Conservation (phyloP, 2,888 invertebrate genomes). For the Alsophila aescularia region DNA sequence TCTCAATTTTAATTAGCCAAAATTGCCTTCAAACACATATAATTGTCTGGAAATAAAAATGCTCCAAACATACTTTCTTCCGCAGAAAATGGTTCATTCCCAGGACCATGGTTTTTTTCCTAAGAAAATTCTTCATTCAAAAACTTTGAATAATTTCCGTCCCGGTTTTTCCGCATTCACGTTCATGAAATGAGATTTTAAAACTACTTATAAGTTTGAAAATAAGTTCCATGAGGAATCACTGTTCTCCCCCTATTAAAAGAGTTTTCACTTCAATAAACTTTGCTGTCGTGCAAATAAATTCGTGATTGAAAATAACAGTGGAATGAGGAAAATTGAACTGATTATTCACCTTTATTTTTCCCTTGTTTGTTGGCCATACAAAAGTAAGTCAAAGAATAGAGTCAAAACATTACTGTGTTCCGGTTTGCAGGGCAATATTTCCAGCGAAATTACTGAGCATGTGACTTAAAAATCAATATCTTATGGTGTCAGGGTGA, state of each 20-base stretch:
- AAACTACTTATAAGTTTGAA: constrained; percentile 42
- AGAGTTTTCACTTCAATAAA: constrained; percentile 10
- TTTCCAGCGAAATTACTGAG: no score
- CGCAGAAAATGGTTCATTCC: not conserved
- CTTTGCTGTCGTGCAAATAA: constrained; percentile 1
- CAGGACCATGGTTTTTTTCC: not conserved
- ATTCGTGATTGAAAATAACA: constrained; percentile 6
- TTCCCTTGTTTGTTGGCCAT: not conserved
- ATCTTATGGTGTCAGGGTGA: no score
- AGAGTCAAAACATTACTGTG: no score
- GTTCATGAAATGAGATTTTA: constrained; percentile 38
- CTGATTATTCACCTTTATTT: not conserved
- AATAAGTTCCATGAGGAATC: constrained; percentile 34
- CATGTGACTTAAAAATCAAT: no score
- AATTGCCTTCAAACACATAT: no score
- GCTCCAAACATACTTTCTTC: not conserved
- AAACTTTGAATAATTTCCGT: constrained; percentile 22
- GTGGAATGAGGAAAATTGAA: not conserved
- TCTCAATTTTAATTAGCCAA: no score
- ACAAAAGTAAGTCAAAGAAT: not conserved
- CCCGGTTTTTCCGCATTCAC: constrained; percentile 22
- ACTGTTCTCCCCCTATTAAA: constrained; percentile 10
- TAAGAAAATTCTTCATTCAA: not conserved
- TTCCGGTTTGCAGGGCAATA: no score
- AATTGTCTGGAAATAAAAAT: not conserved